A percentile compares a stretch with the other conserved stretches of the same genome.
These are phyloP conservation scores for Oreonectes daqikongensis DNA, from an alignment of 2,797 vertebrate genomes.

Conservation along the genomic window DNA sequence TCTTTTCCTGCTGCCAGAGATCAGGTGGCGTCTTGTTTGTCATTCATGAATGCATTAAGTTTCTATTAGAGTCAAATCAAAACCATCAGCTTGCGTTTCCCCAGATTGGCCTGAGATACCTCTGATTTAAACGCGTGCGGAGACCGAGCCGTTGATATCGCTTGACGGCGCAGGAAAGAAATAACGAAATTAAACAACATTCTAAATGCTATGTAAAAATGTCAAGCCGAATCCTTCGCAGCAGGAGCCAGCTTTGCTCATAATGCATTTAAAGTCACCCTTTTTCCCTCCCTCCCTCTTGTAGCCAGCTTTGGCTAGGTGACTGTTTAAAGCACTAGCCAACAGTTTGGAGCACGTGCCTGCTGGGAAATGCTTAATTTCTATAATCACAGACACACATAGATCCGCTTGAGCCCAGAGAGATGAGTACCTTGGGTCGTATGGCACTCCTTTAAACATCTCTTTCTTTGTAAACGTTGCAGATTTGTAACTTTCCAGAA, in stretches of 20 bases:
- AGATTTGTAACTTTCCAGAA: constrained; percentile 7
- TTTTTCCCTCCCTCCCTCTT: constrained; percentile 23
- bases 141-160: constrained; percentile 34
- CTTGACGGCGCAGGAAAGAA: constrained; percentile 18
- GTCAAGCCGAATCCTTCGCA: constrained; percentile 52
- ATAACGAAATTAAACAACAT: constrained; percentile 17
- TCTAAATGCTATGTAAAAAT: constrained; percentile 56
- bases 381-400: constrained; percentile 39
- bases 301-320: constrained; percentile 28
- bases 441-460: constrained; percentile 10
- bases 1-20: constrained; percentile 37
- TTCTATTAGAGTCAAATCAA: constrained; percentile 54
- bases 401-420: constrained; percentile 32
- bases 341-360: constrained; percentile 38
- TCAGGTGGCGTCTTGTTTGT: constrained; percentile 56
- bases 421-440: constrained; percentile 32
- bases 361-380: constrained; percentile 38
- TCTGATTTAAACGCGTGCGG: constrained; percentile 25
- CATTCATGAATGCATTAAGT: constrained; percentile 54
- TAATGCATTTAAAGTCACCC: constrained; percentile 48
- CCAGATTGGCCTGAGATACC: constrained; percentile 39
- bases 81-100: constrained; percentile 41
- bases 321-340: constrained; percentile 40
- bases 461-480: not conserved
- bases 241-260: constrained; percentile 46